Percentiles rank a stretch among this genome's conserved stretches.
phyloP scores from a whole-genome alignment of 1,140 invertebrate genomes.

The Dolichoris vasculosae region DNA sequence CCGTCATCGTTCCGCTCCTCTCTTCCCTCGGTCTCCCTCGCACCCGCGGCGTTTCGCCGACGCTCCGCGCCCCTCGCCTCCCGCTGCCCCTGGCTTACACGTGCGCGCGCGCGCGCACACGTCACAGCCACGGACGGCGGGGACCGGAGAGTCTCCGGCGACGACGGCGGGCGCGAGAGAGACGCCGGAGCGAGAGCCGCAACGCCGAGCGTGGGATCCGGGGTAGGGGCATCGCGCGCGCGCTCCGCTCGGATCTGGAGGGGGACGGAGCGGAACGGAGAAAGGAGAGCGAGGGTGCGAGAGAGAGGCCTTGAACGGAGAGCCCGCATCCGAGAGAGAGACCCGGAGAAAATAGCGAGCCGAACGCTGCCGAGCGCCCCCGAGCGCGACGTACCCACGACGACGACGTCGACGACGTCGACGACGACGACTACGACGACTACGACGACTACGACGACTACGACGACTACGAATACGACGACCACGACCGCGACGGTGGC shows the following conservation, averaged over 20 bases:
- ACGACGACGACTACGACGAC: background rate
- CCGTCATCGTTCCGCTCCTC: background rate
- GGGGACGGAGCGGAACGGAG: background rate
- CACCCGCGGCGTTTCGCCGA: background rate
- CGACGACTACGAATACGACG: no score
- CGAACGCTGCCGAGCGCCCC: background rate
- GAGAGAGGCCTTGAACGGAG: constrained; percentile 1
- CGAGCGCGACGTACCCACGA: background rate
- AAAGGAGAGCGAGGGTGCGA: constrained; percentile 35
- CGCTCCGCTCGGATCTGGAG: background rate
- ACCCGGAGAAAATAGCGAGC: constrained; percentile 45
- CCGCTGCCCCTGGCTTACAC: background rate
- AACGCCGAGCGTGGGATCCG: background rate
- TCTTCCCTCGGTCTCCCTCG: constrained; percentile 13
- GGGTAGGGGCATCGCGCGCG: background rate
- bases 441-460: background rate
- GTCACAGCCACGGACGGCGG: background rate
- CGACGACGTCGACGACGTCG: background rate
- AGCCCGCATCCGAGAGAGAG: constrained; percentile 10
- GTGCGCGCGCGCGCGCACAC: constrained; percentile 8
- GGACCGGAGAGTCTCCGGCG: background rate
- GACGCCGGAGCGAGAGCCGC: background rate
- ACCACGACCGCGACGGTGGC: constrained; percentile 20
- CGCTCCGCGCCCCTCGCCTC: background rate
- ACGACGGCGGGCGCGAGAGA: background rate